Evolutionary conservation across 2,888 invertebrate genomes (phyloP).

Genomic region (Sminthurides aquaticus): DNA sequence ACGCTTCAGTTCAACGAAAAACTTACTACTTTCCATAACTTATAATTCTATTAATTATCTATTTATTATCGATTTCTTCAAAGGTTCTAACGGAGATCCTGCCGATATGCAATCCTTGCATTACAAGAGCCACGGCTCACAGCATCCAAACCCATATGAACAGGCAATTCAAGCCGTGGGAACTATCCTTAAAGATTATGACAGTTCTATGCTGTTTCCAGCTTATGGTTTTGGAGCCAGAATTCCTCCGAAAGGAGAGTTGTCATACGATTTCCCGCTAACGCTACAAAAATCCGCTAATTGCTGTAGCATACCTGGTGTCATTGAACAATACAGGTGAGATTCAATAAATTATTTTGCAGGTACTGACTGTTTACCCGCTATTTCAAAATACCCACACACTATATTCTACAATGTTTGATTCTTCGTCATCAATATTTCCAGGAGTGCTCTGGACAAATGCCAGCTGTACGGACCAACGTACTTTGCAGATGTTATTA

Average conservation of each 20-base stretch:
- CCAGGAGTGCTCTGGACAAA: slow-evolving; percentile 39
- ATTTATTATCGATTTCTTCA: too few species aligned
- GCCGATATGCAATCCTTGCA: slow-evolving; percentile 37
- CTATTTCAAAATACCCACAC: too few species aligned
- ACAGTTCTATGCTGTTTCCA: slow-evolving; percentile 51
- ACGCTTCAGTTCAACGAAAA: too few species aligned
- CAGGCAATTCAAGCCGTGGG: slow-evolving; percentile 48
- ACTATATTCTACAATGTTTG: too few species aligned
- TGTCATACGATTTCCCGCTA: slow-evolving; percentile 50
- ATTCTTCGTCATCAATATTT: background rate
- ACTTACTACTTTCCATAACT: too few species aligned
- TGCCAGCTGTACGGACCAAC: slow-evolving; percentile 53
- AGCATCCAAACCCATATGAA: slow-evolving; percentile 47
- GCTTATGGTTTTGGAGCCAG: slow-evolving; percentile 50
- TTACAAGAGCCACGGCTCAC: slow-evolving; percentile 29
- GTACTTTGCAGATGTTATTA: slow-evolving; percentile 53
- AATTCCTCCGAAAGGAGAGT: slow-evolving; percentile 49
- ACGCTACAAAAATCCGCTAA: slow-evolving; percentile 48
- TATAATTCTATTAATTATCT: too few species aligned
- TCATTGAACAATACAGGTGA: slow-evolving; percentile 48
- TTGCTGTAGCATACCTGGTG: slow-evolving; percentile 48
- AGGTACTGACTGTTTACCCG: too few species aligned
- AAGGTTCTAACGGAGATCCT: slow-evolving; percentile 35
- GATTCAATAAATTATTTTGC: too few species aligned
- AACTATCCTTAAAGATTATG: slow-evolving; percentile 50